These are phyloP conservation scores for Pandemis corylana DNA, from an alignment of 2,888 invertebrate genomes.

Conservation along the genomic window DNA sequence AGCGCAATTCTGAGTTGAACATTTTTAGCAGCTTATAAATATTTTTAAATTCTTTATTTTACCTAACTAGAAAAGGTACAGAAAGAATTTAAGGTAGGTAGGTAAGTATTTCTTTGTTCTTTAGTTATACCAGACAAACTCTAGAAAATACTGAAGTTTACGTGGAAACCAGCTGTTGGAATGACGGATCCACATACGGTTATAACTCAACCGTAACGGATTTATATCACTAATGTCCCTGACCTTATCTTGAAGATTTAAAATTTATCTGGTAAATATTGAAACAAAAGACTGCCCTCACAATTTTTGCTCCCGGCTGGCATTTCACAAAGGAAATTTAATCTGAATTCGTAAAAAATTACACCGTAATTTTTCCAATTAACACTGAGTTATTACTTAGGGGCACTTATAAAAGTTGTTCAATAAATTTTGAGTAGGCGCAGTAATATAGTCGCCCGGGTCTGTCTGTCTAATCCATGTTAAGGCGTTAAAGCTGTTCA, in stretches of 20 bases:
- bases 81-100: no score
- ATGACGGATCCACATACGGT: no score
- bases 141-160: no score
- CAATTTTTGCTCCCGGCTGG: not conserved
- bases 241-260: not conserved
- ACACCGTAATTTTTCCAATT: constrained; percentile 15
- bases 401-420: constrained; percentile 5
- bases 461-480: constrained; percentile 55
- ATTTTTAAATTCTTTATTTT: no score
- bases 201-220: no score
- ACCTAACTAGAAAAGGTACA: no score
- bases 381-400: constrained; percentile 13
- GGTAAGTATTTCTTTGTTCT: no score
- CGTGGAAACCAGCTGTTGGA: no score
- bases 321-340: constrained; percentile 3
- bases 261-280: not conserved
- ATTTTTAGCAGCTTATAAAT: no score
- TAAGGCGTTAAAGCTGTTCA: constrained; percentile 67
- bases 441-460: constrained; percentile 41
- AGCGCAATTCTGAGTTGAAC: no score
- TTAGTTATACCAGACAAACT: no score
- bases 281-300: not conserved
- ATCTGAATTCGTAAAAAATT: constrained; percentile 7
- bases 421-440: constrained; percentile 22
- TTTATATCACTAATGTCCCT: no score